These are phyloP conservation scores for Steatornis caripensis DNA, from an alignment of 2,113 vertebrate species.

Conservation along the genomic window DNA sequence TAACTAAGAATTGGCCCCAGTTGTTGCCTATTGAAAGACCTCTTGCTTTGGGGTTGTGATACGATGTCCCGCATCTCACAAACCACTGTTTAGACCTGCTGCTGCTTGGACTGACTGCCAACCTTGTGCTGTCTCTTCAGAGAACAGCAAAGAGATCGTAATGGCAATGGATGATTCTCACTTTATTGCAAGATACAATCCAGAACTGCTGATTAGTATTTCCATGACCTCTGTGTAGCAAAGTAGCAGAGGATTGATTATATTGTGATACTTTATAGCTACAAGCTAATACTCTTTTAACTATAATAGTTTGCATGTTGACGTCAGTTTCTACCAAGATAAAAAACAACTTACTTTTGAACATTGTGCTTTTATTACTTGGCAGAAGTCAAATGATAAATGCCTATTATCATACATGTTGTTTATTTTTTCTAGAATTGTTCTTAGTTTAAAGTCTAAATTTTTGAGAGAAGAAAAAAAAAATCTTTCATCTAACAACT, in stretches of 20 bases:
- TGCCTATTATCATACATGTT: not conserved
- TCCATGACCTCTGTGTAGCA: not conserved
- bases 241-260: not conserved
- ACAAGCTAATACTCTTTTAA: not conserved
- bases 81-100: not conserved
- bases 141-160: not conserved
- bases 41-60: not conserved
- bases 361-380: not conserved
- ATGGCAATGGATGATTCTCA: too few species aligned
- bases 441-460: not conserved
- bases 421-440: not conserved
- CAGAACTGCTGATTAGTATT: not conserved
- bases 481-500: not conserved
- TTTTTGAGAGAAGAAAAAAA: not conserved
- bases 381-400: not conserved
- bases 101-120: not conserved
- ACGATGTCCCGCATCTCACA: rapidly evolving
- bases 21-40: not conserved
- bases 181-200: not conserved
- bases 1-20: not conserved
- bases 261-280: not conserved
- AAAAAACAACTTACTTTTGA: not conserved
- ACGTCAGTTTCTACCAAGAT: not conserved
- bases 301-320: not conserved
- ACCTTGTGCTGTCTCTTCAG: not conserved